Evolutionary conservation across 2,888 invertebrate species (phyloP).

Genomic region (Eupithecia centaureata): DNA sequence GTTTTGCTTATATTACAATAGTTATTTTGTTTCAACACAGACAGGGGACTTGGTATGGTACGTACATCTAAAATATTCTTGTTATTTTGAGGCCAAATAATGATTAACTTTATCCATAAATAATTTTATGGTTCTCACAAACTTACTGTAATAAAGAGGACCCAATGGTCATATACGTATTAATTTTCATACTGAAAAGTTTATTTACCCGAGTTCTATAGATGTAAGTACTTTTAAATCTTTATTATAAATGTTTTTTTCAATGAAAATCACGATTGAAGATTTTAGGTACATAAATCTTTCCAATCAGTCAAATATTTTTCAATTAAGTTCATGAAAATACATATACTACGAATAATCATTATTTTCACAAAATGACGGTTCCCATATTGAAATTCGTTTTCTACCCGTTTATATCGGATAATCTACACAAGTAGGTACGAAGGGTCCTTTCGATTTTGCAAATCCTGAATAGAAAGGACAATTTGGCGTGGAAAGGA

Average conservation of each 20-base stretch:
- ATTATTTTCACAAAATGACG: background rate
- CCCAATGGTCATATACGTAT: conserved; percentile 20
- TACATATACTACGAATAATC: background rate
- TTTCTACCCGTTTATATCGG: background rate
- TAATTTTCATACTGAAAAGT: background rate
- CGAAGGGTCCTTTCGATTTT: background rate
- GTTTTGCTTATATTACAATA: too few species aligned
- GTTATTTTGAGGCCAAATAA: conserved; percentile 2
- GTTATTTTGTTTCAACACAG: background rate
- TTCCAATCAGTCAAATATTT: background rate
- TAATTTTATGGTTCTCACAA: conserved; percentile 19
- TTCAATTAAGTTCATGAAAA: background rate
- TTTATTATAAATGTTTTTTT: background rate
- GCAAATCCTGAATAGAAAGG: background rate
- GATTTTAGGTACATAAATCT: background rate
- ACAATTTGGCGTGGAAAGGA: background rate
- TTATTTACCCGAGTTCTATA: background rate
- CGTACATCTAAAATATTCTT: background rate
- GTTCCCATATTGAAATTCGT: background rate
- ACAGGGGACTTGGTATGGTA: background rate
- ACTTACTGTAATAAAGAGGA: conserved; percentile 22
- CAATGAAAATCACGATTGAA: background rate
- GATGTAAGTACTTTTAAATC: background rate
- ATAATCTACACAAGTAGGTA: background rate
- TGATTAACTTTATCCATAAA: conserved; percentile 25